Conservation (phyloP, 2,113 vertebrate genomes). For the Perca schrenkii region DNA sequence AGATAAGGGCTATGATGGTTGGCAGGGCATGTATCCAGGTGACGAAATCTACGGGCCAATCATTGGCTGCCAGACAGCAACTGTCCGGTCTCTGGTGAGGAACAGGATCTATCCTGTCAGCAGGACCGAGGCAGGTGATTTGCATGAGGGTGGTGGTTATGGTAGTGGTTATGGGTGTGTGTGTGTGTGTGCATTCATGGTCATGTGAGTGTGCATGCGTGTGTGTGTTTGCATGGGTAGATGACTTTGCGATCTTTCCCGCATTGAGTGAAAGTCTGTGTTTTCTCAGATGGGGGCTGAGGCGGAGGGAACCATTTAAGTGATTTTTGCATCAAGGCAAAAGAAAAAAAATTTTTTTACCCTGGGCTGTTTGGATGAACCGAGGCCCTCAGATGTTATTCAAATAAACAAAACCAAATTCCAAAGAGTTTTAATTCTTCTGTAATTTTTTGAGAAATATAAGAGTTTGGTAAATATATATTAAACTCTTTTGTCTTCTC, state of each 20-base stretch:
- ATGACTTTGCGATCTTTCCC: background rate
- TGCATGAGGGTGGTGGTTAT: conserved; percentile 55
- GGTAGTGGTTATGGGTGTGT: conserved; percentile 3
- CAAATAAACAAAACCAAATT: conserved; percentile 35
- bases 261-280: conserved; percentile 32
- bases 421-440: too few species aligned
- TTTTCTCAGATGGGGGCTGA: conserved; percentile 25
- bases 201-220: background rate
- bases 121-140: conserved; percentile 51
- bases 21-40: conserved; percentile 41
- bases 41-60: conserved; percentile 75
- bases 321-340: conserved; percentile 41
- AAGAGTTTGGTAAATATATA: background rate
- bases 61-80: conserved; percentile 59
- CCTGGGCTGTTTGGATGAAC: conserved; percentile 26
- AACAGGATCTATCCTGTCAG: conserved; percentile 52
- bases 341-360: conserved; percentile 29
- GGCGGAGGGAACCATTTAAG: background rate
- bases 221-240: conserved; percentile 17
- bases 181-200: background rate
- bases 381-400: background rate
- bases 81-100: conserved; percentile 13
- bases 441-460: background rate
- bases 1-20: conserved; percentile 68
- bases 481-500: background rate